Base-by-base conservation (phyloP, 1,140 invertebrate genomes). In the Stegodyphus dumicola region DNA sequence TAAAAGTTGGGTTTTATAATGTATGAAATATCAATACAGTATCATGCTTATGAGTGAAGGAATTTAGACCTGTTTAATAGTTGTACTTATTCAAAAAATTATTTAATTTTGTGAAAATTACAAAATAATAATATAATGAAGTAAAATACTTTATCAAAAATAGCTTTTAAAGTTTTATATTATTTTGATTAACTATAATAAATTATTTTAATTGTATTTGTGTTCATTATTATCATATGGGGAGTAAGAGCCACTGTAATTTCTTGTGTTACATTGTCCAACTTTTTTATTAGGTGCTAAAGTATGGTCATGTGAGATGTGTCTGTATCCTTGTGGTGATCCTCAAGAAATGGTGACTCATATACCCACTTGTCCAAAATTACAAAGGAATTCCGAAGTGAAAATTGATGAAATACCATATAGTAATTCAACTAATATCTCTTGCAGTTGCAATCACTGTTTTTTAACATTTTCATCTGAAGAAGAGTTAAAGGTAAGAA, bases 261-360 rank as follows among this genome's bases (percentile, higher is more conserved):
- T 60, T 60, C 15, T 60, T 2, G 15, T 60, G 15, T 60, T 9
- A 60, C 5, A 60, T 2, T 60, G 48, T 66, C 65, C 54, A 6
- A 17, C 9, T 70, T 56, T 6, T 33, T 33, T 1, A 33, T 33
- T 71, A 87, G 86, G 88, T 64, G 71, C 87, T 10, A 76, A 87
- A 60, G 85, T 87, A 54, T 89, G 86, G 87, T 89, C 88, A 11
- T 89, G 89, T 86, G 87, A 86, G 11, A 86, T 86, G 69, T 89
- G 89, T 83, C 80, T 88, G 60, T 87, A 88, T 74, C 86, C 85
- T 15, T 88, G 85, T 79, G 87, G 86, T 11, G 86, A 87, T 80
- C 79, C 87, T 65, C 81, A 88, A 76, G 87, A 89, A 69, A 70
- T 89, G 9, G 76, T 88, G 66, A 74, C 53, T 56, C 89, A 89